phyloP scores from a whole-genome alignment of 2,888 invertebrate genomes.

The Caradrina kadenii region DNA sequence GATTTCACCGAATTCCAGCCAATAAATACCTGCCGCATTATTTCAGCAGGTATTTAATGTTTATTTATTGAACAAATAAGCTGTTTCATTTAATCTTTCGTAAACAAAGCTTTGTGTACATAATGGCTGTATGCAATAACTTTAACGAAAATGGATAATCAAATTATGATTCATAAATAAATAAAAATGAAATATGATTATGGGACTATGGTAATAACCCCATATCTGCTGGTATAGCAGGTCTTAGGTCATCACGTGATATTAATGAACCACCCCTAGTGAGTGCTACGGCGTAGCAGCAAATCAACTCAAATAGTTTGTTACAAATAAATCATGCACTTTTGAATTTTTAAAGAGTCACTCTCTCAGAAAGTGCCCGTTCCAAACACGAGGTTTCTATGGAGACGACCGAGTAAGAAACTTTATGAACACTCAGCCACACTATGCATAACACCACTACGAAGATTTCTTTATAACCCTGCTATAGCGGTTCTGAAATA shows the following conservation, averaged over 20 bases:
- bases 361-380: too few species aligned
- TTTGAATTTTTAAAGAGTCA: too few species aligned
- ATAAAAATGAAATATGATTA: not conserved
- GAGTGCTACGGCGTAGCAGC: not conserved
- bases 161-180: constrained; percentile 8
- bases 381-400: too few species aligned
- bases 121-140: not conserved
- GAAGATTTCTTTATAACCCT: not conserved
- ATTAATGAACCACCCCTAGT: not conserved
- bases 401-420: too few species aligned
- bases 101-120: constrained; percentile 6
- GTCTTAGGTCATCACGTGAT: not conserved
- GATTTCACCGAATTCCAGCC: constrained; percentile 16
- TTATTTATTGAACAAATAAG: constrained; percentile 16
- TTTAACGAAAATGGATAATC: not conserved
- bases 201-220: not conserved
- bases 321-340: too few species aligned
- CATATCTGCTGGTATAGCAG: not conserved
- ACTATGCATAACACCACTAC: not conserved
- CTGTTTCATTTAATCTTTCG: constrained; percentile 2
- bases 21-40: constrained; percentile 7
- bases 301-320: too few species aligned
- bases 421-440: not conserved
- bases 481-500: too few species aligned
- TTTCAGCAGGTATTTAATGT: not conserved